Evolutionary conservation across 1,140 invertebrate genomes (phyloP).

Genomic region (Drosophila simulans): DNA sequence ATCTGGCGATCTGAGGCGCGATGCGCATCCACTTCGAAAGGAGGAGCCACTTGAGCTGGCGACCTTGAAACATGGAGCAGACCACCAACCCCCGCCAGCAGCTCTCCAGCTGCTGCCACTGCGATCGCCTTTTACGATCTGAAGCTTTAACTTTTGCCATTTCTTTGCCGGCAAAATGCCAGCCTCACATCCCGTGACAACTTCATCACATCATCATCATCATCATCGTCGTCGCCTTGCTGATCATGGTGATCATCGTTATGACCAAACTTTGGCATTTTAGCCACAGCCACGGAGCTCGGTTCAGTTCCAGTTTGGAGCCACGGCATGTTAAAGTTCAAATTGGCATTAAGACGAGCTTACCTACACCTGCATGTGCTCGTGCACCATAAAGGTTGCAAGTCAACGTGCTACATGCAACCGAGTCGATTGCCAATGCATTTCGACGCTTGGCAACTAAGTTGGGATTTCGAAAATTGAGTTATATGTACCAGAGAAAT

Average conservation of each 20-base stretch:
- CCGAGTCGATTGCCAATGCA: constrained; percentile 2
- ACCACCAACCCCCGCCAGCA: not conserved
- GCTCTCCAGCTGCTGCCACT: not conserved
- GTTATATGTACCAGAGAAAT: not conserved
- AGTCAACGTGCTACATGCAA: constrained; percentile 17
- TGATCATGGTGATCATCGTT: constrained; percentile 15
- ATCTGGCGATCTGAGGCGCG: not conserved
- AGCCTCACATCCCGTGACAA: constrained; percentile 44
- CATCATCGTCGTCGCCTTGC: constrained; percentile 19
- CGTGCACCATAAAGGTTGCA: constrained; percentile 31
- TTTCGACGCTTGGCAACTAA: constrained; percentile 3
- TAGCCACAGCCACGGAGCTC: constrained; percentile 19
- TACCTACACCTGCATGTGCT: constrained; percentile 48
- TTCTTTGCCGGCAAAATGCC: constrained; percentile 78
- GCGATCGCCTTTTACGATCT: not conserved
- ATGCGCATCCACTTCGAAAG: not conserved
- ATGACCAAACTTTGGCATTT: constrained; percentile 68
- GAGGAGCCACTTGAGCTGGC: constrained; percentile 42
- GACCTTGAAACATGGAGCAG: constrained; percentile 61
- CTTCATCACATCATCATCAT: constrained; percentile 20
- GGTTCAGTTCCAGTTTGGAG: constrained; percentile 42
- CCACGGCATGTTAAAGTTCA: constrained; percentile 73
- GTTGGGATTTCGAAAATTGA: not conserved
- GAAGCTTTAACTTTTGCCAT: constrained; percentile 70
- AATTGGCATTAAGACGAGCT: constrained; percentile 53